Conservation (phyloP, 2,797 vertebrate species). For the Pangasius larnaudii region DNA sequence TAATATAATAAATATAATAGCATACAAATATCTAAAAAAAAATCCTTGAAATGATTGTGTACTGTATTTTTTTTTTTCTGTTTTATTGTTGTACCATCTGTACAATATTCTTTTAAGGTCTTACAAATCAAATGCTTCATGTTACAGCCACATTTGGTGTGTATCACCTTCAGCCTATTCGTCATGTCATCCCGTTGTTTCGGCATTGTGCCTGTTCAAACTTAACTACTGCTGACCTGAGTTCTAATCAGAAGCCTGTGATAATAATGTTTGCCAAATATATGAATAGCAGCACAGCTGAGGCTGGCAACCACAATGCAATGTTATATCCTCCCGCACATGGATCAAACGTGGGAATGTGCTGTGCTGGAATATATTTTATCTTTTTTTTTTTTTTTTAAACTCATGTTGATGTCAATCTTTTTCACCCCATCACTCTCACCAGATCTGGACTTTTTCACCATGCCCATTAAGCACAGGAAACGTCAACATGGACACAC, state of each 20-base stretch:
- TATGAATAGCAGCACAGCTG: background rate
- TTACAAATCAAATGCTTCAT: background rate
- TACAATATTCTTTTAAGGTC: background rate
- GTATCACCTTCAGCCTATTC: background rate
- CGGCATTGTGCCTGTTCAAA: background rate
- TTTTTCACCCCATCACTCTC: background rate
- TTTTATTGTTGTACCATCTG: background rate
- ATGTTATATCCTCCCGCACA: background rate
- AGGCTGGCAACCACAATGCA: background rate
- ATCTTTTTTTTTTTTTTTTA: too few relatives aligned
- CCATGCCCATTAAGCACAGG: background rate
- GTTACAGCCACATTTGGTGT: background rate
- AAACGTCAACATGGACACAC: constrained; percentile 2
- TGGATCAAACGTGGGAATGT: background rate
- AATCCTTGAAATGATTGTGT: background rate
- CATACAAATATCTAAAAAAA: too few relatives aligned
- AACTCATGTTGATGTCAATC: background rate
- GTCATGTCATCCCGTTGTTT: background rate
- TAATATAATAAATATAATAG: too few relatives aligned
- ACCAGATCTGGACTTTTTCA: constrained; percentile 7
- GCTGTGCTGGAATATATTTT: background rate
- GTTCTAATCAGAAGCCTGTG: background rate
- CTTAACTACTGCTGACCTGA: background rate
- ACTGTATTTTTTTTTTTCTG: too few relatives aligned
- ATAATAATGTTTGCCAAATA: background rate